A percentile compares a stretch with the other conserved stretches of the same genome.
phyloP scores from a whole-genome alignment of 2,888 invertebrate genomes.

The Erebia ligea region DNA sequence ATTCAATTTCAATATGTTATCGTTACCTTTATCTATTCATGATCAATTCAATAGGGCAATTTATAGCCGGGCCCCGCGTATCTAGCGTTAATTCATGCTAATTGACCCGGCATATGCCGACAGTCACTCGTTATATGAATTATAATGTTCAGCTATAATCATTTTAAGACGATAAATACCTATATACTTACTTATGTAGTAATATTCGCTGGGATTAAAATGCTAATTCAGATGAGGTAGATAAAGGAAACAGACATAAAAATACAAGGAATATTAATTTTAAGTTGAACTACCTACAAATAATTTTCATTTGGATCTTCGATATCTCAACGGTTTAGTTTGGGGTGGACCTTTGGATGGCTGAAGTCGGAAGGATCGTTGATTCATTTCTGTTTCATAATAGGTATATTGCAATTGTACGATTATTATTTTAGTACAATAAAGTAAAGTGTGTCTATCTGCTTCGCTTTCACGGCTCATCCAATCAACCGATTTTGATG shows the following conservation, averaged over 20 bases:
- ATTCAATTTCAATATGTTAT: slow-evolving; percentile 35
- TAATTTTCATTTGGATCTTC: no score
- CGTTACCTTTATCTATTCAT: slow-evolving; percentile 43
- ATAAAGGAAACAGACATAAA: background rate
- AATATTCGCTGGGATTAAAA: background rate
- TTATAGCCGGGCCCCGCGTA: slow-evolving; percentile 37
- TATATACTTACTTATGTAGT: background rate
- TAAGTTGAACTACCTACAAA: no score
- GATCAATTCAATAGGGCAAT: slow-evolving; percentile 45
- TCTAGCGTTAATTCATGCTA: slow-evolving; percentile 44
- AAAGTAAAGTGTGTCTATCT: no score
- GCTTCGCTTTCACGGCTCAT: no score
- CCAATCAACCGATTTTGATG: no score
- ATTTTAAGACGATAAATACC: slow-evolving; percentile 19
- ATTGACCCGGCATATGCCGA: slow-evolving; percentile 41
- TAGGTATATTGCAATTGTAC: no score
- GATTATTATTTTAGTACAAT: no score
- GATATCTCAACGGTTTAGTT: no score
- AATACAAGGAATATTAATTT: background rate
- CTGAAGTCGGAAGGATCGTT: no score
- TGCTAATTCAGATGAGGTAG: slow-evolving; percentile 2
- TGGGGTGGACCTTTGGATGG: no score
- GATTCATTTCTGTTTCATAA: no score
- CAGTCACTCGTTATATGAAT: slow-evolving; percentile 38
- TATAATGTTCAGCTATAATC: slow-evolving; percentile 36